Percentiles rank a stretch among this genome's conserved stretches.
Conservation (phyloP, 2,888 invertebrate species). For the Pediacus dermestoides region DNA sequence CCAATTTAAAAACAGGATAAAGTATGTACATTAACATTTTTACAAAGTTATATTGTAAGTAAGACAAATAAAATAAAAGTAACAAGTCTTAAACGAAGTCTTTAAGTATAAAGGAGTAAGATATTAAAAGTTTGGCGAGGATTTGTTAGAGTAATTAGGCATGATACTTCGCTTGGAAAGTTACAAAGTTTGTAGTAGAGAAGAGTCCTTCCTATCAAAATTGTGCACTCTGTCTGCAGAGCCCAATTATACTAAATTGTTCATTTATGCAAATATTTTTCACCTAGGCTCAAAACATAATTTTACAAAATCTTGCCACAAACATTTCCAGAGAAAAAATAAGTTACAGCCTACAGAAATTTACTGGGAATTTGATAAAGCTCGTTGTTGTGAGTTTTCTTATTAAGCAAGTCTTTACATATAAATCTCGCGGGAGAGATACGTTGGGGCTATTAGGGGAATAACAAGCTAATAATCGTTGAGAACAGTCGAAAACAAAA, state of each 20-base stretch:
- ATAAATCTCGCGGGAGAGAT: conserved; percentile 32
- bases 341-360: too few relatives aligned
- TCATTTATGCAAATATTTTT: too few relatives aligned
- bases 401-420: conserved; percentile 15
- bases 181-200: too few relatives aligned
- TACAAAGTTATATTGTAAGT: conserved; percentile 11
- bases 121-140: conserved; percentile 42
- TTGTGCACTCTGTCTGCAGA: too few relatives aligned
- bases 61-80: conserved; percentile 11
- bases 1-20: conserved; percentile 17
- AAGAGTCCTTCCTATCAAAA: too few relatives aligned
- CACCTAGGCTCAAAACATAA: too few relatives aligned
- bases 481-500: conserved; percentile 66
- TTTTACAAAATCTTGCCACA: too few relatives aligned
- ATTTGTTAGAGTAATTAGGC: conserved; percentile 44
- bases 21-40: conserved; percentile 21
- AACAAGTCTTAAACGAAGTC: conserved; percentile 10
- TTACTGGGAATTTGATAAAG: too few relatives aligned
- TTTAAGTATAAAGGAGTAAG: conserved; percentile 16
- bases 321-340: too few relatives aligned
- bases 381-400: too few relatives aligned
- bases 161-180: too few relatives aligned
- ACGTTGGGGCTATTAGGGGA: conserved; percentile 46
- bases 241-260: too few relatives aligned
- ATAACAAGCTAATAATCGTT: conserved; percentile 67